These are phyloP conservation scores for Danionella cerebrum DNA, from an alignment of 2,113 vertebrate species.

Conservation along the genomic window DNA sequence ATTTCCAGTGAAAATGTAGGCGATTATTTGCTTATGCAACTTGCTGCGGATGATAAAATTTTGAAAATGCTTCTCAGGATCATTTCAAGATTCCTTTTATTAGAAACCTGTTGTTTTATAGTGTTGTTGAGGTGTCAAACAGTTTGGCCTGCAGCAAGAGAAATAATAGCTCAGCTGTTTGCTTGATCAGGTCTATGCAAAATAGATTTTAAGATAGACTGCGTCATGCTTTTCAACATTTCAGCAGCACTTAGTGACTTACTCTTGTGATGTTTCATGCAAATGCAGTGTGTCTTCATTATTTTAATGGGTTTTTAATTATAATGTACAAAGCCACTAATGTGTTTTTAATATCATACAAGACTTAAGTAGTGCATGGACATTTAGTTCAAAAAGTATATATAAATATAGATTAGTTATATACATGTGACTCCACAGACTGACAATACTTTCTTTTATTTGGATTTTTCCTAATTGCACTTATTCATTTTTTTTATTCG, in stretches of 20 bases:
- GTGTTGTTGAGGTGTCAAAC: conserved; percentile 6
- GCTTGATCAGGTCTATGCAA: no score
- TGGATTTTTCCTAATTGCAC: no score
- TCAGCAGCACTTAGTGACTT: neutral
- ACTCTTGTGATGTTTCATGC: neutral
- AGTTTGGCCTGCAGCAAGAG: neutral
- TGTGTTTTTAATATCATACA: neutral
- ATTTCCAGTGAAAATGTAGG: neutral
- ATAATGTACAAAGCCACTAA: neutral
- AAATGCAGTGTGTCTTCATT: neutral
- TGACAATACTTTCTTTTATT: no score
- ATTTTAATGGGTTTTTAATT: neutral
- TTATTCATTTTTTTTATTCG: no score
- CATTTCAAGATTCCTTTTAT: no score
- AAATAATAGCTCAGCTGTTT: conserved; percentile 18
- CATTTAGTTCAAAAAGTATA: no score
- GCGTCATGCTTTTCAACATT: conserved; percentile 9
- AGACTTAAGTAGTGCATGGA: neutral
- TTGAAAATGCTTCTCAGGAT: no score
- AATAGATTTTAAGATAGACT: no score
- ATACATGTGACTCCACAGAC: no score
- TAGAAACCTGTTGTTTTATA: neutral
- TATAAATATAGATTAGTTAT: no score
- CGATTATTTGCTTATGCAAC: neutral
- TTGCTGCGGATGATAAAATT: no score